Base-by-base conservation (phyloP, 2,113 vertebrate species). In the Phaethornis superciliosus region DNA sequence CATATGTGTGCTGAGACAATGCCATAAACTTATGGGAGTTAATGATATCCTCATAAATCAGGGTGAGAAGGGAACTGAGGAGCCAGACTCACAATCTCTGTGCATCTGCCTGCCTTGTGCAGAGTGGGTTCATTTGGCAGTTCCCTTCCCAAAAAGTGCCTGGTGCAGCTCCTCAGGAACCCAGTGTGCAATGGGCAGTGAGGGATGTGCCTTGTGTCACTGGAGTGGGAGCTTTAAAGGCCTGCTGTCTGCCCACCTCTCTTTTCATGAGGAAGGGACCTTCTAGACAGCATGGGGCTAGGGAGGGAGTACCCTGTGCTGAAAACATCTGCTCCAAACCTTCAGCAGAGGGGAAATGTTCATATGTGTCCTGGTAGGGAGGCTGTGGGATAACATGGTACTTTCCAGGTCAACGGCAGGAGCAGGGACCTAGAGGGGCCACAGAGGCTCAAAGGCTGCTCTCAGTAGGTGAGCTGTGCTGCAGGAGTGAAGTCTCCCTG, bases 1-100 rank as follows among this genome's bases (percentile, higher is more conserved):
- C 58, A 2, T 14, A 16, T 58, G 54, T 37, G 27, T 0, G 0
- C 70, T 23, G 67, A 52, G 64, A 16, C 62, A 11, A 1, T 13
- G 46, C 6, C 64, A 54, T 56, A 5, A 58, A 67, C 54, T 26
- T 10, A 4, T 21, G 56, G 42, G 35, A 72, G 30, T 40, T 35
- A 30, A 32, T 46, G 87, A 18, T 32, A 9, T 1, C 6, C 15
- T 63, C 71, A 15, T 35, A 74, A 81, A 33, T n/a, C 35, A n/a
- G 72, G 59, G 54, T n/a, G 65, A 87, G 58, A 78, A 35, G 19
- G 56, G 62, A 42, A 11, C 55, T 12, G 68, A 4, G 47, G 60
- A 68, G 21, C 20, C 28, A 46, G 52, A 28, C 23, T 68, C 18
- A 24, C 23, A 80, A 40, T 23, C 42, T 1, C 23, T 5, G 51